phyloP scores from a whole-genome alignment of 2,888 invertebrate genomes.

The Euplexia lucipara region DNA sequence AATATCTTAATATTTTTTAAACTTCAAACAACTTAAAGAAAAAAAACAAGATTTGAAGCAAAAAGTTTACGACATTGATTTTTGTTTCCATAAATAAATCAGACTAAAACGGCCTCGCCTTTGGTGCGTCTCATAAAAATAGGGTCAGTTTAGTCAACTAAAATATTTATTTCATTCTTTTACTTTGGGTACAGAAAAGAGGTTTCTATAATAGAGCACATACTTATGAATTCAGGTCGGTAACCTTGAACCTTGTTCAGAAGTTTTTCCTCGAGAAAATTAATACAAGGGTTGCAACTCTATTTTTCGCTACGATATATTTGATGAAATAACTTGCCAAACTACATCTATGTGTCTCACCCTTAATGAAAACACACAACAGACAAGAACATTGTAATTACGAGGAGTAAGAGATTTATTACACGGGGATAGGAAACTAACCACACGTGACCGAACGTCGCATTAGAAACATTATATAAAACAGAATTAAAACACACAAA shows the following conservation, averaged over 20 bases:
- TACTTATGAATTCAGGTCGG: conserved; percentile 46
- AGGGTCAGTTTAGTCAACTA: conserved; percentile 54
- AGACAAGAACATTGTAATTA: conserved; percentile 90
- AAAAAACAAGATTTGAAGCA: not conserved
- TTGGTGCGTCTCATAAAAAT: conserved; percentile 57
- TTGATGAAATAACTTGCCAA: conserved; percentile 63
- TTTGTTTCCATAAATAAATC: conserved; percentile 56
- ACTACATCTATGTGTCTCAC: conserved; percentile 73
- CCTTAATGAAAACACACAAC: conserved; percentile 90
- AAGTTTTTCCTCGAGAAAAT: conserved; percentile 39
- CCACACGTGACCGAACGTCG: conserved; percentile 84
- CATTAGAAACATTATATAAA: conserved; percentile 73
- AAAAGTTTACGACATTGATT: conserved; percentile 43
- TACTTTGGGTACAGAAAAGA: conserved; percentile 27
- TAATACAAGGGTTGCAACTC: conserved; percentile 28
- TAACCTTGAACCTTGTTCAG: conserved; percentile 31
- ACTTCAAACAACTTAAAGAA: not conserved
- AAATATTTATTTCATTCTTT: conserved; percentile 59
- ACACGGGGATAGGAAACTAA: conserved; percentile 87
- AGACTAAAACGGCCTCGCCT: conserved; percentile 43
- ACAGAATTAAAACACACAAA: conserved; percentile 75
- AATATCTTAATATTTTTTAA: not conserved
- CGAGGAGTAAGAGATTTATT: conserved; percentile 90
- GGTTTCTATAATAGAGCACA: conserved; percentile 13
- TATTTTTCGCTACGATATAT: conserved; percentile 43